Percentiles rank a stretch among this genome's conserved stretches.
These are phyloP conservation scores for Lasioglossum leucozonium DNA, from an alignment of 2,888 invertebrate species.

Conservation along the genomic window DNA sequence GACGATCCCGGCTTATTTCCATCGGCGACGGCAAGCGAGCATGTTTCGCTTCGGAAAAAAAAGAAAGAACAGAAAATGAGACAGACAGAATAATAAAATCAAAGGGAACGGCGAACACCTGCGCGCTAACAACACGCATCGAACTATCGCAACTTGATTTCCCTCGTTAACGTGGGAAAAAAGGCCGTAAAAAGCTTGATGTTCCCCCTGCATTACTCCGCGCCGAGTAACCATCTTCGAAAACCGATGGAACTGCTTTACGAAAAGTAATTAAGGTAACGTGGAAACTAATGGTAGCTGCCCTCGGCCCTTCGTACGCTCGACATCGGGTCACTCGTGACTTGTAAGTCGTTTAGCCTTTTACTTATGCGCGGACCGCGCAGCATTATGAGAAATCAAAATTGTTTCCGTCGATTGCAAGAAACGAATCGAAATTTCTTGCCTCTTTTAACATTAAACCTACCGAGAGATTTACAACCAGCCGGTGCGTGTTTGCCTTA, in stretches of 20 bases:
- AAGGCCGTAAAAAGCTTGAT: slow-evolving; percentile 17
- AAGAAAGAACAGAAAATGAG: not conserved
- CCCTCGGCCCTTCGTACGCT: not conserved
- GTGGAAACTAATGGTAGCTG: not conserved
- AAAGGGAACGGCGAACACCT: not conserved
- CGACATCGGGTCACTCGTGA: not conserved
- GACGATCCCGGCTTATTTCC: not conserved
- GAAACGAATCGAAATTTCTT: too few species aligned
- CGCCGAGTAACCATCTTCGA: not conserved
- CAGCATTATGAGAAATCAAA: too few species aligned
- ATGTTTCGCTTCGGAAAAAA: not conserved
- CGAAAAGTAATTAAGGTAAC: not conserved
- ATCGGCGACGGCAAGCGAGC: not conserved
- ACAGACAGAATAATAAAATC: slow-evolving; percentile 3
- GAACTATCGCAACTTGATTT: slow-evolving; percentile 30
- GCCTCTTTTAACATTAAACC: too few species aligned
- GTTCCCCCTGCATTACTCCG: slow-evolving; percentile 11
- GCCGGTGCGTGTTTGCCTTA: too few species aligned
- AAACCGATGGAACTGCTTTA: not conserved
- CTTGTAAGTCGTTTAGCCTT: not conserved
- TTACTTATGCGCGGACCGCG: not conserved
- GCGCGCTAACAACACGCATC: not conserved
- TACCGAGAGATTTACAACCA: too few species aligned
- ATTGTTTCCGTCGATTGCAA: too few species aligned
- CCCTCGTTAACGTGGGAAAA: slow-evolving; percentile 11